These are phyloP conservation scores for Pomatorhinus ruficollis DNA, from an alignment of 2,113 vertebrate genomes.

Conservation along the genomic window DNA sequence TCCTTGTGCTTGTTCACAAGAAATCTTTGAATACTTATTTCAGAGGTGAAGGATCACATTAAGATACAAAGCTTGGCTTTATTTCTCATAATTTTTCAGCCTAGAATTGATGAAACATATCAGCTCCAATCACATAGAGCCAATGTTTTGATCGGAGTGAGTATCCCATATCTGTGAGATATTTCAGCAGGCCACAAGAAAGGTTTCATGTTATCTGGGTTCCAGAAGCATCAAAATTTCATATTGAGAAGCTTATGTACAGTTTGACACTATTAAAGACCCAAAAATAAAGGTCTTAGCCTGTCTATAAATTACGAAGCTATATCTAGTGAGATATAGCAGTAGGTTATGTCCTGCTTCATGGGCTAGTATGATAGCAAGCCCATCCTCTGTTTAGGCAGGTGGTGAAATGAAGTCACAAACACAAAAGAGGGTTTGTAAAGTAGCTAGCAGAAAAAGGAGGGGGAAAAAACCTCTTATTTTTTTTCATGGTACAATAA, in stretches of 20 bases:
- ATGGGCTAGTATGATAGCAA: background rate
- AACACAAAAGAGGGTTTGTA: background rate
- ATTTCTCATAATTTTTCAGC: background rate
- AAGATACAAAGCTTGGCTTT: background rate
- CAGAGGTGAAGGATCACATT: background rate
- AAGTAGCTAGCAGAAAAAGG: background rate
- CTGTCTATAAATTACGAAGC: background rate
- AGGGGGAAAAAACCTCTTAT: accelerated
- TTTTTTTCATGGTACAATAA: background rate
- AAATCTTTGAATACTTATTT: background rate
- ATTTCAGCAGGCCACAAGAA: background rate
- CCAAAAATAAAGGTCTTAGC: background rate
- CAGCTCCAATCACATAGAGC: background rate
- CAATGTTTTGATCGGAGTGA: background rate
- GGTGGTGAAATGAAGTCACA: background rate
- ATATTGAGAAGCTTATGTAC: background rate
- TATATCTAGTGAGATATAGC: background rate
- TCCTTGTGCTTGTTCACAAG: background rate
- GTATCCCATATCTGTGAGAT: background rate
- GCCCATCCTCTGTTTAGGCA: background rate
- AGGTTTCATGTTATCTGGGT: background rate
- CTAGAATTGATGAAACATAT: background rate
- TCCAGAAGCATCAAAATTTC: background rate
- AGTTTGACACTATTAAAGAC: background rate
- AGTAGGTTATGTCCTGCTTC: background rate